A percentile compares a stretch with the other conserved stretches of the same genome.
phyloP scores from a whole-genome alignment of 2,888 invertebrate genomes.

The Philaethria dido region DNA sequence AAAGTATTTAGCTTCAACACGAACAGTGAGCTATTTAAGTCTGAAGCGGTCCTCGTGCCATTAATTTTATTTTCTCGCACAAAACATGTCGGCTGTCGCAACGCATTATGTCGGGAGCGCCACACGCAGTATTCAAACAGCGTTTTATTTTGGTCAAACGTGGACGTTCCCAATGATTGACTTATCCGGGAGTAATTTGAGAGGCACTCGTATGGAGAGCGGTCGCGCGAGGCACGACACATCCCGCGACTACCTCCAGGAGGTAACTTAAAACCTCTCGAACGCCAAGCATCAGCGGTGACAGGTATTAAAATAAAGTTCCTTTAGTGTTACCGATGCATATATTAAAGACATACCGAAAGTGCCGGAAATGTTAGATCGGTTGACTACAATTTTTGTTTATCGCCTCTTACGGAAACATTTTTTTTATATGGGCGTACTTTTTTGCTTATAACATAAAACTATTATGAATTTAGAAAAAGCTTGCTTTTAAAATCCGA shows the following conservation, averaged over 20 bases:
- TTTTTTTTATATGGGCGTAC: not conserved
- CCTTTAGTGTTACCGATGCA: constrained; percentile 49
- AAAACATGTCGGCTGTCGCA: constrained; percentile 83
- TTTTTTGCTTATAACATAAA: not conserved
- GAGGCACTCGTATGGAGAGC: constrained; percentile 66
- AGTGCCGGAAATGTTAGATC: constrained; percentile 40
- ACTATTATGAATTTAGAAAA: not conserved
- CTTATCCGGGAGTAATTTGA: constrained; percentile 83
- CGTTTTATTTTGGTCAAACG: constrained; percentile 78
- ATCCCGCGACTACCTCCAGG: constrained; percentile 54
- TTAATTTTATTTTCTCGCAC: constrained; percentile 83
- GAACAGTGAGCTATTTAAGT: constrained; percentile 79
- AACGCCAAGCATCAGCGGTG: constrained; percentile 50
- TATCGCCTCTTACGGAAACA: constrained; percentile 2
- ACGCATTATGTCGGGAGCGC: constrained; percentile 76
- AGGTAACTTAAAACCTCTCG: constrained; percentile 64
- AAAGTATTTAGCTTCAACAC: constrained; percentile 78
- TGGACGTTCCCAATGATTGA: constrained; percentile 81
- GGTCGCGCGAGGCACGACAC: constrained; percentile 46
- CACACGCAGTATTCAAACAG: constrained; percentile 78
- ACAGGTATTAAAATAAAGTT: constrained; percentile 66
- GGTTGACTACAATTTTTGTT: constrained; percentile 11
- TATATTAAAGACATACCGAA: constrained; percentile 43
- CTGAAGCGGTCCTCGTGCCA: constrained; percentile 73
- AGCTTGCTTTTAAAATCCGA: not conserved